Evolutionary conservation across 1,140 invertebrate species (phyloP).

Genomic region (Trichonephila inaurata): DNA sequence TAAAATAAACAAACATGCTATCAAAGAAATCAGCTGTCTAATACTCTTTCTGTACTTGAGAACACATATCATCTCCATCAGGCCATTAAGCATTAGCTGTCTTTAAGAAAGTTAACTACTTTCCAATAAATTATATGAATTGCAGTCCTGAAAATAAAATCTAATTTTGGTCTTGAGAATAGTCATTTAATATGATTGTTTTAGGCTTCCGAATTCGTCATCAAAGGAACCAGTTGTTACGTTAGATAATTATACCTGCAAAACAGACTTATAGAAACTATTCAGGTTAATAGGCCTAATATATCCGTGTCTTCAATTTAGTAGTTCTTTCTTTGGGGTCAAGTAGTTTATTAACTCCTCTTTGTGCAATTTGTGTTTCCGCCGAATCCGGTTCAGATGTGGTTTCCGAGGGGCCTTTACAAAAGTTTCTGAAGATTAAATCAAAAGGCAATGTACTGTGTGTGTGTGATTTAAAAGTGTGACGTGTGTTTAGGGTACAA

Average conservation of each 20-base stretch:
- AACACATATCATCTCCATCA: not conserved
- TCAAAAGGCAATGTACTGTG: too few relatives aligned
- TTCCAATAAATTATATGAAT: not conserved
- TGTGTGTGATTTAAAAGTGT: too few relatives aligned
- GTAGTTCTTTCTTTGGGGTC: not conserved
- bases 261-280: constrained; percentile 13
- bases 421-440: too few relatives aligned
- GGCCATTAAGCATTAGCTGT: not conserved
- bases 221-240: constrained; percentile 4
- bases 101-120: not conserved
- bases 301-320: constrained; percentile 2
- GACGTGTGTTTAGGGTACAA: too few relatives aligned
- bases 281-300: constrained; percentile 40
- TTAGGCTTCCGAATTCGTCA: not conserved
- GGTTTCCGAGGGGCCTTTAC: not conserved
- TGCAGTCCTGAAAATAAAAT: constrained; percentile 15
- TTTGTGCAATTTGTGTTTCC: not conserved
- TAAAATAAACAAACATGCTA: not conserved
- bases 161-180: not conserved
- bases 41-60: not conserved
- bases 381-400: not conserved
- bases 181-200: not conserved
- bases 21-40: not conserved
- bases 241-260: not conserved
- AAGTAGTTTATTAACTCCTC: not conserved